Base-by-base conservation (phyloP, 2,888 invertebrate species). In the Epirrita christyi region DNA sequence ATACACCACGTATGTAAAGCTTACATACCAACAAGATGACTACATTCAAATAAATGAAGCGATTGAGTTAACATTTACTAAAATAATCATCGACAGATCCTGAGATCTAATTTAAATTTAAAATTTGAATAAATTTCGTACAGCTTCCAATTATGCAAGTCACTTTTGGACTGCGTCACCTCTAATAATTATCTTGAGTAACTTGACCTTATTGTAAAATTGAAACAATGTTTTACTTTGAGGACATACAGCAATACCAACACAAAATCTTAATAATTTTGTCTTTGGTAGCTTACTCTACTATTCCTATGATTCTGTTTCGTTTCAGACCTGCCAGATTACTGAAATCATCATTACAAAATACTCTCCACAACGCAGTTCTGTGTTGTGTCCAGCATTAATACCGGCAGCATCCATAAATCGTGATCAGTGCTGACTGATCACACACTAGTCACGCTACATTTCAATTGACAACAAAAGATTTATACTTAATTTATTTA, bases 151-250 rank as follows among this genome's bases (percentile, higher is more conserved):
- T 71, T 68, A 68, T 66, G 70, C 72, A 74, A 77, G 68, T 74
- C 73, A 77, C 56, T 55, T 64, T 59, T 55, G 57, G 49, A 70
- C 67, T 69, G 70, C 73, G 74, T 75, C 70, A 75, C 67, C 68
- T 68, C 63, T 61, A 66, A 66, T 72, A 54, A 68, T 70, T 70
- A 70, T 71, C 65, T 71, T 70, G 70, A 68, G 65, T 49, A 67
- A 68, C 70, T 70, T 73, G 73, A 73, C 75, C 74, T 75, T 68
- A 76, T 70, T 72, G 63, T 71, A 32, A 68, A 71, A 73, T 70
- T 70, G 69, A 70, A 74, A 67, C 63, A 66, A 69, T 72, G 59
- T 58, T 58, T 55, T 60, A 71, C 63, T 65, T 69, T 53, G 60
- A 69, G 62, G 65, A 64, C 66, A 70, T 56, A 54, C 41, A 56